These are phyloP conservation scores for Dynastes grantii DNA, from an alignment of 2,888 invertebrate species.

Conservation along the genomic window DNA sequence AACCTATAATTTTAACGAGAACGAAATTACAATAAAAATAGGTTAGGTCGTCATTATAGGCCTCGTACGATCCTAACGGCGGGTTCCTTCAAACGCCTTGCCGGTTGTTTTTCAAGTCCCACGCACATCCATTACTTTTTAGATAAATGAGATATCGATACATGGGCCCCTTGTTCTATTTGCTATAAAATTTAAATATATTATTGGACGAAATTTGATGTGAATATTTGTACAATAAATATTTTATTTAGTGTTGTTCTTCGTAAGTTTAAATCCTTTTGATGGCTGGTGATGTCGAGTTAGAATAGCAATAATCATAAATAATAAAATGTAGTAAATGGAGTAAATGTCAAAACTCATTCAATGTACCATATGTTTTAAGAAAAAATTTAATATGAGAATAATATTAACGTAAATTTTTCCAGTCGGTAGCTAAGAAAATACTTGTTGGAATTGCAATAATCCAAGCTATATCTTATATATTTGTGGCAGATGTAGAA, in stretches of 20 bases:
- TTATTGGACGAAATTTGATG: conserved; percentile 2
- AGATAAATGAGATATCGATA: conserved; percentile 30
- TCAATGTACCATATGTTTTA: too few relatives aligned
- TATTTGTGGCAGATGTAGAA: too few relatives aligned
- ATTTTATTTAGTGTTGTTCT: background rate
- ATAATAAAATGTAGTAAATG: background rate
- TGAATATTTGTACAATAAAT: conserved; percentile 4
- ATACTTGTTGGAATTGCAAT: too few relatives aligned
- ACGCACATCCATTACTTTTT: conserved; percentile 27
- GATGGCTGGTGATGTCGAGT: too few relatives aligned
- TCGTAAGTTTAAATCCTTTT: too few relatives aligned
- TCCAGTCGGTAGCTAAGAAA: too few relatives aligned
- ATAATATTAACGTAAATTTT: too few relatives aligned
- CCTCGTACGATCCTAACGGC: background rate
- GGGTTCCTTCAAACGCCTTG: conserved; percentile 29
- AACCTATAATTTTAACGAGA: conserved; percentile 30
- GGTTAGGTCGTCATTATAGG: conserved; percentile 36
- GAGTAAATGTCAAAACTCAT: background rate
- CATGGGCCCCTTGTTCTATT: background rate
- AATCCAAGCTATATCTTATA: too few relatives aligned
- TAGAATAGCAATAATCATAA: background rate
- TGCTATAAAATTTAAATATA: conserved; percentile 11
- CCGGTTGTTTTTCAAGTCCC: conserved; percentile 24
- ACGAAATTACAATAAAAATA: conserved; percentile 39
- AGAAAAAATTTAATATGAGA: too few relatives aligned